Evolutionary conservation across 2,797 vertebrate species (phyloP).

Genomic region (Danio jaintianensis): DNA sequence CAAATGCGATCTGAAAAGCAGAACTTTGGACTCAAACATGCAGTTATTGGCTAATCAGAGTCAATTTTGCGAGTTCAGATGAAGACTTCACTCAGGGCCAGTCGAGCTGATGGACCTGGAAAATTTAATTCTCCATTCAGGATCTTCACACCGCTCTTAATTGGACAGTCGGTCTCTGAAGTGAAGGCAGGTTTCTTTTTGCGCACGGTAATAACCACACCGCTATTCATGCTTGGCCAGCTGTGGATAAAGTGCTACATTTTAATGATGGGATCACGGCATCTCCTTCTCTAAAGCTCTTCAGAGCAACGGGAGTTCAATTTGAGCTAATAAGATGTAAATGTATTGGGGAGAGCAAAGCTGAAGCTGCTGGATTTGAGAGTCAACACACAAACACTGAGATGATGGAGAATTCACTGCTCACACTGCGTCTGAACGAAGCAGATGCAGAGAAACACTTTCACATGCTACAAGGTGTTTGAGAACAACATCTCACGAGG

Average conservation of each 20-base stretch:
- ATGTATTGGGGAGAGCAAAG: slow-evolving; percentile 22
- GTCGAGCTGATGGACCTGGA: neutral
- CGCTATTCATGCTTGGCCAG: slow-evolving; percentile 20
- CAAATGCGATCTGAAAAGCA: neutral
- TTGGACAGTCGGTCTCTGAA: slow-evolving; percentile 40
- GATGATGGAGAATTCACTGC: neutral
- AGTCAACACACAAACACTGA: neutral
- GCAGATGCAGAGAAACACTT: neutral
- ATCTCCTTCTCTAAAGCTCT: slow-evolving; percentile 26
- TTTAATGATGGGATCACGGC: slow-evolving; percentile 43
- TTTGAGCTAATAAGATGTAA: slow-evolving; percentile 46
- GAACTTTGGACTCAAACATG: neutral
- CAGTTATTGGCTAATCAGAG: slow-evolving; percentile 9
- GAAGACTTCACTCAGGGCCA: neutral
- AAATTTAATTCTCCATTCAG: slow-evolving; percentile 14
- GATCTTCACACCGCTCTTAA: slow-evolving; percentile 27
- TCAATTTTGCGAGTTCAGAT: slow-evolving; percentile 24
- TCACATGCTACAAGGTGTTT: no score
- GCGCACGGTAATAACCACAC: neutral
- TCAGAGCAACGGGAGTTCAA: slow-evolving; percentile 5
- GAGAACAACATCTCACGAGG: no score
- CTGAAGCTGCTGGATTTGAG: neutral
- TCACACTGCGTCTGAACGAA: neutral
- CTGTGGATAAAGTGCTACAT: slow-evolving; percentile 39
- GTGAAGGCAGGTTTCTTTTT: neutral